Percentiles rank a stretch among this genome's conserved stretches.
phyloP scores from a whole-genome alignment of 2,888 invertebrate genomes.

The Ferrisia virgata region DNA sequence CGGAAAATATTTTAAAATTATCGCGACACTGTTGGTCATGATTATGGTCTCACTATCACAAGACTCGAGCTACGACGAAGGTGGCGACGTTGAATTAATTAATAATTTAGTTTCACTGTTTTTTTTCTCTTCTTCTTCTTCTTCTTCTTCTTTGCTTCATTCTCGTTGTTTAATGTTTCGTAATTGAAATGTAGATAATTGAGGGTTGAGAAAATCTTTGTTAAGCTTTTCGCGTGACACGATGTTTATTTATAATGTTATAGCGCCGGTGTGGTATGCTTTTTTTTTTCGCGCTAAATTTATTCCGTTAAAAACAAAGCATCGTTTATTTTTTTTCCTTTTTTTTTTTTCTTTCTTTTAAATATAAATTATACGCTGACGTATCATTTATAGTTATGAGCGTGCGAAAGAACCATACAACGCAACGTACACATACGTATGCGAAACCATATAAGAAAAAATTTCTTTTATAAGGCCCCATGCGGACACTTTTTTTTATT shows the following conservation, averaged over 20 bases:
- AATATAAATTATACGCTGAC: background rate
- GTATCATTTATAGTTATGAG: background rate
- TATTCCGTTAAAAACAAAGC: background rate
- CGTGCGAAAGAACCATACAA: background rate
- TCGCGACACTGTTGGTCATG: background rate
- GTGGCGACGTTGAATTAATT: conserved; percentile 6
- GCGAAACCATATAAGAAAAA: background rate
- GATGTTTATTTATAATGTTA: conserved; percentile 8
- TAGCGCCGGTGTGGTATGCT: background rate
- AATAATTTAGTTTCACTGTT: background rate
- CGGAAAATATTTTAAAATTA: background rate
- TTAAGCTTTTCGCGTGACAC: conserved; percentile 8
- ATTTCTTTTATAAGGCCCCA: background rate
- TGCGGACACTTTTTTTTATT: background rate
- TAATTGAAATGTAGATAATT: conserved; percentile 16
- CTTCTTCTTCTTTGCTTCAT: background rate
- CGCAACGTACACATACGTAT: background rate
- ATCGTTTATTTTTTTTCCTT: background rate
- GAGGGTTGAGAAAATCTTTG: conserved; percentile 14
- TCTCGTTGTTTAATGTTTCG: conserved; percentile 1
- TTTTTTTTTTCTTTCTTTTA: background rate
- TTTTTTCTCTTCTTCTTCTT: background rate
- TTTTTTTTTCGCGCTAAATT: conserved; percentile 4
- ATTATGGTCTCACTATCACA: background rate
- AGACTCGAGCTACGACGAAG: background rate